These are phyloP conservation scores for Carterocephalus palaemon DNA, from an alignment of 2,888 invertebrate species.

Conservation along the genomic window DNA sequence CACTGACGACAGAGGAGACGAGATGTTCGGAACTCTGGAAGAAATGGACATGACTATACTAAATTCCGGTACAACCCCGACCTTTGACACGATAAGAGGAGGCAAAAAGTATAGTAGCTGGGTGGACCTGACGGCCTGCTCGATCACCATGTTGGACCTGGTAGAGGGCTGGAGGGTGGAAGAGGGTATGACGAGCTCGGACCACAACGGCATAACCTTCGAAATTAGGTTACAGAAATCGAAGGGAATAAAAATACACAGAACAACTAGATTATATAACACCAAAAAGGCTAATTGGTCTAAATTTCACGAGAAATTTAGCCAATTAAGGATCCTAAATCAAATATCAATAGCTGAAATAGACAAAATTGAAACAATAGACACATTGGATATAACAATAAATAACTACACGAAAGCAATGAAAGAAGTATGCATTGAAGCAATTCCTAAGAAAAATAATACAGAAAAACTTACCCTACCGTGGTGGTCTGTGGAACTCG, in stretches of 20 bases:
- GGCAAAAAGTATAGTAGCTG: conserved; percentile 23
- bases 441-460: conserved; percentile 26
- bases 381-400: neutral
- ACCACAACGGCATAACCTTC: neutral
- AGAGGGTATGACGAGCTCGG: neutral
- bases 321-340: conserved; percentile 22
- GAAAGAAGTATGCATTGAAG: neutral
- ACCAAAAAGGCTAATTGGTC: neutral
- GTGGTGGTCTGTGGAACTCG: conserved; percentile 10
- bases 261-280: neutral
- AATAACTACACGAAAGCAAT: neutral
- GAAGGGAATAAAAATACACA: neutral
- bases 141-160: neutral
- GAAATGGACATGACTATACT: conserved; percentile 31
- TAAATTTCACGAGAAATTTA: conserved; percentile 23
- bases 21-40: conserved; percentile 8
- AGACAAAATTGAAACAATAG: neutral
- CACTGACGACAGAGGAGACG: conserved; percentile 25
- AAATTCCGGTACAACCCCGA: conserved; percentile 32
- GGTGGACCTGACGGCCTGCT: conserved; percentile 35
- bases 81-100: conserved; percentile 33
- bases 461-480: conserved; percentile 9
- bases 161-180: neutral
- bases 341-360: too few species aligned
- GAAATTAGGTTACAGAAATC: neutral